These are phyloP conservation scores for Orchestes rusci DNA, from an alignment of 2,888 invertebrate genomes.

Conservation along the genomic window DNA sequence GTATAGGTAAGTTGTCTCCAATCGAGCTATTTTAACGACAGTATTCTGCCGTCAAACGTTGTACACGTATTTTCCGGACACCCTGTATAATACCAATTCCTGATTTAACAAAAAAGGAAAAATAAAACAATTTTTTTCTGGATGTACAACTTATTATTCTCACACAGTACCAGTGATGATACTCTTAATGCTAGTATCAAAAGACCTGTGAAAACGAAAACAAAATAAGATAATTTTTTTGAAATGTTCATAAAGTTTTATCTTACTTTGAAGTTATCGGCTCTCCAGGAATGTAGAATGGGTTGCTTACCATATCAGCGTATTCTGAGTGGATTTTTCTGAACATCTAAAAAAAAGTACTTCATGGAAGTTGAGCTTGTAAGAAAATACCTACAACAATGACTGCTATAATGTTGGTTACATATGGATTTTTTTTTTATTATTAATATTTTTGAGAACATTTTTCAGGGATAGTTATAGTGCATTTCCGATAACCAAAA, in stretches of 20 bases:
- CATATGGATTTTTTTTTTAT: background rate
- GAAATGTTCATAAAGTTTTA: background rate
- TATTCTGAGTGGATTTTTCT: slow-evolving; percentile 86
- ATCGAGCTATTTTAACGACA: too few species aligned
- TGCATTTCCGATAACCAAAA: too few species aligned
- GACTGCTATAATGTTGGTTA: too few species aligned
- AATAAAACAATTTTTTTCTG: background rate
- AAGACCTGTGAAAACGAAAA: slow-evolving; percentile 46
- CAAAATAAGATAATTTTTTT: slow-evolving; percentile 1
- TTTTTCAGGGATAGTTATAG: too few species aligned
- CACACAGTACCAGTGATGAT: slow-evolving; percentile 44
- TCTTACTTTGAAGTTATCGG: slow-evolving; percentile 79
- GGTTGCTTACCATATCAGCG: slow-evolving; percentile 92
- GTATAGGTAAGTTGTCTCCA: too few species aligned
- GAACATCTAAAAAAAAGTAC: slow-evolving; percentile 48
- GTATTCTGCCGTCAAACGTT: too few species aligned
- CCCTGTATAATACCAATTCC: background rate
- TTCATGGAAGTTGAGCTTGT: background rate
- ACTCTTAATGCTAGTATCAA: slow-evolving; percentile 60
- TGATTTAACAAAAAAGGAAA: background rate
- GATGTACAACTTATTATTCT: slow-evolving; percentile 13
- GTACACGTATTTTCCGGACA: too few species aligned
- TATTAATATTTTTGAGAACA: too few species aligned
- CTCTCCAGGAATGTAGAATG: slow-evolving; percentile 92
- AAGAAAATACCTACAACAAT: background rate